Evolutionary conservation across 2,888 invertebrate genomes (phyloP), one percentile per base, ranked within the genome.

Genomic region (Panorpa germanica): DNA sequence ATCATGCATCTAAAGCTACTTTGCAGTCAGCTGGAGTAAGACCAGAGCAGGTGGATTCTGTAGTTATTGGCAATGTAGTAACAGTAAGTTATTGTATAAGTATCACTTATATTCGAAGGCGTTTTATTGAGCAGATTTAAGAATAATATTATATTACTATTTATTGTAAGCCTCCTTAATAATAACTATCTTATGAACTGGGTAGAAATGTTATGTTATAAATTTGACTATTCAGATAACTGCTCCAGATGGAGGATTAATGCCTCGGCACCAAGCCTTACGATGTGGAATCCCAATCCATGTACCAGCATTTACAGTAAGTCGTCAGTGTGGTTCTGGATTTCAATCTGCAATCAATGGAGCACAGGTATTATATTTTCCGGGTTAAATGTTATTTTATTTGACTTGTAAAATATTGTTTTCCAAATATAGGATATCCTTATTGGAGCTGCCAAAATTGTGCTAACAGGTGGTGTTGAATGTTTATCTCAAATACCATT

Each of bases 321-420:
- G 96, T 59, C 63, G 96, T 37, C 63, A 98, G 11, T 98, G 98
- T 53, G 98, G 96, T 10, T 93, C 93, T 17, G 96, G 96, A 2
- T 98, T 98, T 55, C 96, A 98, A 51, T 70, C 96, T 0, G 62
- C 96, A 36, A 70, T 93, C 11, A 88, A 74, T 58, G 83, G 78
- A 31, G 78, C 81, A 20, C 91, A 91, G n/a, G n/a, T n/a, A n/a
- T n/a, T n/a, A n/a, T n/a, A n/a, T n/a, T n/a, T n/a, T n/a, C n/a
- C n/a, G n/a, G n/a, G n/a, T n/a, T n/a, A n/a, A n/a, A n/a, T n/a
- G n/a, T n/a, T n/a, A n/a, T n/a, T n/a, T n/a, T n/a, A n/a, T n/a
- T n/a, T n/a, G n/a, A n/a, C n/a, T n/a, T n/a, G n/a, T n/a, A n/a
- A n/a, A n/a, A n/a, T n/a, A n/a, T n/a, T n/a, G n/a, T n/a, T n/a